Evolutionary conservation across 1,140 invertebrate genomes (phyloP).

Genomic region (Palaemon carinicauda): DNA sequence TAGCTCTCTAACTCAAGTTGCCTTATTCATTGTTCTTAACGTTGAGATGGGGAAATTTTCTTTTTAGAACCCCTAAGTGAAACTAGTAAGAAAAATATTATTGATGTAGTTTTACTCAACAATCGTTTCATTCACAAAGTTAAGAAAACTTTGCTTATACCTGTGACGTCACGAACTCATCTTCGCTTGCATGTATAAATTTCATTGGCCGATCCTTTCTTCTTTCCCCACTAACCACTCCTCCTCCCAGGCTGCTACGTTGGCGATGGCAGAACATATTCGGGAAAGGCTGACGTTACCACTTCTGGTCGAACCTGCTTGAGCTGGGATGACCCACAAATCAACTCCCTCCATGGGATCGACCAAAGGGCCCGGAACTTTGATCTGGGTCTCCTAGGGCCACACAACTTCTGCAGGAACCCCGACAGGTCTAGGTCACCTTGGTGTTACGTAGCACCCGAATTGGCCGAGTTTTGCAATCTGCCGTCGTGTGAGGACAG

Average conservation of each 20-base stretch:
- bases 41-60: too few relatives aligned
- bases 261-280: slow-evolving; percentile 26
- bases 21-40: too few relatives aligned
- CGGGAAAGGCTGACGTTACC: slow-evolving; percentile 24
- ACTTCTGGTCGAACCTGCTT: slow-evolving; percentile 26
- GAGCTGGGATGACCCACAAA: slow-evolving; percentile 36
- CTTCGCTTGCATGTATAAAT: not conserved
- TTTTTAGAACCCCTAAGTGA: too few relatives aligned
- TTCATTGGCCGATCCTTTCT: not conserved
- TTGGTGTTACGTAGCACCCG: slow-evolving; percentile 68
- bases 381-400: slow-evolving; percentile 38
- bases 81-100: too few relatives aligned
- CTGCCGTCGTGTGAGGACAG: slow-evolving; percentile 20
- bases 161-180: not conserved
- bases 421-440: slow-evolving; percentile 66
- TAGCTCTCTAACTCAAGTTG: too few relatives aligned
- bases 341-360: slow-evolving; percentile 32
- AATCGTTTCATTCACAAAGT: too few relatives aligned
- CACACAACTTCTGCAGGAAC: slow-evolving; percentile 71
- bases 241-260: slow-evolving; percentile 38
- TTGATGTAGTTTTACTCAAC: too few relatives aligned
- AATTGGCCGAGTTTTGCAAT: slow-evolving; percentile 67
- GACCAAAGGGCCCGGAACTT: slow-evolving; percentile 19
- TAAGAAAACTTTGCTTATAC: not conserved
- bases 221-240: not conserved